Evolutionary conservation across 2,888 invertebrate species (phyloP).

Genomic region (Colletes collaris): DNA sequence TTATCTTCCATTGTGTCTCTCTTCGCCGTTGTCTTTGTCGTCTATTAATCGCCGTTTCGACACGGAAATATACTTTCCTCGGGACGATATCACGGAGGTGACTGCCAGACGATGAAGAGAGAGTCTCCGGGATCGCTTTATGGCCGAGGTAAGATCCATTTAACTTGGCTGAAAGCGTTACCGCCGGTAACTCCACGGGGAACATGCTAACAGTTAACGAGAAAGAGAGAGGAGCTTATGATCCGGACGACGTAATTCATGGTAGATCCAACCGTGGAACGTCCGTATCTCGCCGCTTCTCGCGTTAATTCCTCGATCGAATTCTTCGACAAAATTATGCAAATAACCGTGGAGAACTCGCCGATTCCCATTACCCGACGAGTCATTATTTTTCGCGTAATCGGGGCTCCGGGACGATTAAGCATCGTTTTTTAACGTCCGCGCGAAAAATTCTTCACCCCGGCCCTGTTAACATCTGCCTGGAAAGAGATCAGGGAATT

Average conservation of each 20-base stretch:
- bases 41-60: conserved; percentile 15
- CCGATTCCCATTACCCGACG: neutral
- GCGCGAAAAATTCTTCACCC: neutral
- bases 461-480: neutral
- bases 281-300: neutral
- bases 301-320: conserved; percentile 9
- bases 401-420: neutral
- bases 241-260: conserved; percentile 50
- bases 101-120: neutral
- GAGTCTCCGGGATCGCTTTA: conserved; percentile 20
- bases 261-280: conserved; percentile 28
- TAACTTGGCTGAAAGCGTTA: conserved; percentile 38
- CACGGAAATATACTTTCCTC: neutral
- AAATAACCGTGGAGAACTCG: neutral
- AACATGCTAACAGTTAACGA: conserved; percentile 51
- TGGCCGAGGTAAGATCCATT: conserved; percentile 20
- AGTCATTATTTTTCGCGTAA: conserved; percentile 3
- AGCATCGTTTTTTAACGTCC: no score
- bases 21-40: neutral
- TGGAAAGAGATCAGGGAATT: no score
- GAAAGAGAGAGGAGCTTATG: conserved; percentile 44
- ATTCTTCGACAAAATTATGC: conserved; percentile 15
- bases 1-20: neutral
- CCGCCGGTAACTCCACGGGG: conserved; percentile 35
- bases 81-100: conserved; percentile 3